Evolutionary conservation across 2,113 vertebrate species (phyloP).

Genomic region (Isichthys henryi): DNA sequence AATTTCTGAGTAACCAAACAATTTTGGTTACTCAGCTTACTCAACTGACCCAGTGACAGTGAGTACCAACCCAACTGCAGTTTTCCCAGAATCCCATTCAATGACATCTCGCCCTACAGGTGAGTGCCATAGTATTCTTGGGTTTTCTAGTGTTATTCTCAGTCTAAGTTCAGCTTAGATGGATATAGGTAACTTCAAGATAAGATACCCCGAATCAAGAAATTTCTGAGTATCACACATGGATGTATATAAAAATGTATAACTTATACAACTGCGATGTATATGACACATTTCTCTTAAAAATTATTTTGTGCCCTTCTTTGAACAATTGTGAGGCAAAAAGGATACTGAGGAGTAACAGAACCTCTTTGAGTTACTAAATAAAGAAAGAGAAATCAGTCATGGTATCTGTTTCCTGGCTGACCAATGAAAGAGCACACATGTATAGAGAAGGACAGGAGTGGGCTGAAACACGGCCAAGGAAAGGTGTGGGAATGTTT

Average conservation of each 20-base stretch:
- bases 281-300: neutral
- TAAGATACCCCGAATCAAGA: neutral
- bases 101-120: neutral
- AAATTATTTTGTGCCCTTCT: neutral
- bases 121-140: neutral
- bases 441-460: neutral
- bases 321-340: neutral
- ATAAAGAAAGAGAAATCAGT: neutral
- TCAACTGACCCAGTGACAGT: neutral
- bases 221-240: neutral
- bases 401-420: neutral
- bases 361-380: neutral
- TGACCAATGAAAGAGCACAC: neutral
- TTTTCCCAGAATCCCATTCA: neutral
- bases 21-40: neutral
- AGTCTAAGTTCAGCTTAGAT: too few relatives aligned
- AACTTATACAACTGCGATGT: neutral
- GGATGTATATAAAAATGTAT: neutral
- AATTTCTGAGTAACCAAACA: neutral
- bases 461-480: too few relatives aligned
- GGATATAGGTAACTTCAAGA: neutral
- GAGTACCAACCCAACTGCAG: neutral
- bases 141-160: neutral
- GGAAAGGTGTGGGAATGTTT: neutral
- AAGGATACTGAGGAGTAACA: neutral